Conservation (phyloP, 2,797 vertebrate species). For the Macropodus opercularis region DNA sequence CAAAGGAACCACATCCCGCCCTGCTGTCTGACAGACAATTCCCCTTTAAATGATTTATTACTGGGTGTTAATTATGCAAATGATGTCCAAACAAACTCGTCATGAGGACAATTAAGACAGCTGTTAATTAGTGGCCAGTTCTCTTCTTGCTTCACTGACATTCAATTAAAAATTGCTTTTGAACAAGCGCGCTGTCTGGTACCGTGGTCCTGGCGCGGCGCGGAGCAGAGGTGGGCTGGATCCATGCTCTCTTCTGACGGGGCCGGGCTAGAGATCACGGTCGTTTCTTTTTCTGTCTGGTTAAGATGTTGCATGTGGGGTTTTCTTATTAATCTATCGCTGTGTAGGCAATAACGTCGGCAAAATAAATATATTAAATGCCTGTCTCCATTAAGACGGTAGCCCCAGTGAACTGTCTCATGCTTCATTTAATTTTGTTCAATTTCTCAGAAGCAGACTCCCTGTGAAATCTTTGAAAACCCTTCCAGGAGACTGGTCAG, state of each 20-base stretch:
- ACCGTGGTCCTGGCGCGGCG: constrained; percentile 61
- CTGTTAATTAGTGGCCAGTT: constrained; percentile 97
- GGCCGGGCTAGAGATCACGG: constrained; percentile 76
- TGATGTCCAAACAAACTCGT: constrained; percentile 99
- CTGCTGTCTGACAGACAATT: constrained; percentile 87
- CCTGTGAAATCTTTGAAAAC: constrained; percentile 68
- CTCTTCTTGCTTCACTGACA: constrained; percentile 99
- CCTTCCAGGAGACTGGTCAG: constrained; percentile 70
- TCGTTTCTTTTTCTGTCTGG: constrained; percentile 70
- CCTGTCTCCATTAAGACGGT: constrained; percentile 67
- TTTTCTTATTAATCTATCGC: constrained; percentile 69
- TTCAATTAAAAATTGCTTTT: constrained; percentile 99
- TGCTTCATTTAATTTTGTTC: constrained; percentile 72
- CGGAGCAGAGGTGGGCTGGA: constrained; percentile 75
- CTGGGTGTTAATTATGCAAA: constrained; percentile 99
- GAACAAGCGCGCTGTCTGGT: constrained; percentile 95
- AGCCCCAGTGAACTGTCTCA: constrained; percentile 62
- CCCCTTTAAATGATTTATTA: constrained; percentile 99
- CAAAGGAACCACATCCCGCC: constrained; percentile 76
- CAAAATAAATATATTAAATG: constrained; percentile 74
- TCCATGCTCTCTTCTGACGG: constrained; percentile 85
- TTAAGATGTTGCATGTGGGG: constrained; percentile 80
- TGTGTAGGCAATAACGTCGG: constrained; percentile 60
- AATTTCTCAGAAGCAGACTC: constrained; percentile 66
- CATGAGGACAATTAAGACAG: constrained; percentile 99